Conservation (phyloP, 2,888 invertebrate species). For the Alloplasta piceator region DNA sequence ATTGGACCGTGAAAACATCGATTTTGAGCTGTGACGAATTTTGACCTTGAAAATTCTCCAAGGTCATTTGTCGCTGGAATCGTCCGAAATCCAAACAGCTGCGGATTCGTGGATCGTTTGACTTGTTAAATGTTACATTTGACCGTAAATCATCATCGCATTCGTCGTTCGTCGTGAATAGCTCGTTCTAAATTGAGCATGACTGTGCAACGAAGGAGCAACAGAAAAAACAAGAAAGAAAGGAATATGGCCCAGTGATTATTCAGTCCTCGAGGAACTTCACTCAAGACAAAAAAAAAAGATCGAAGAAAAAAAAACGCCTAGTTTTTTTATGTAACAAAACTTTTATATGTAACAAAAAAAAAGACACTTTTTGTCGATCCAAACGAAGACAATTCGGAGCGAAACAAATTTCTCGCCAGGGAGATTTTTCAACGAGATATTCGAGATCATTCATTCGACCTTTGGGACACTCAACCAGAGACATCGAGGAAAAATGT, state of each 20-base stretch:
- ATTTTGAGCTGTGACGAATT: neutral
- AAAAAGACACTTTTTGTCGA: neutral
- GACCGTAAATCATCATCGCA: too few species aligned
- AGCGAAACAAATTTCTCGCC: neutral
- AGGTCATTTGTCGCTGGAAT: neutral
- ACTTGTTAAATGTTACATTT: too few species aligned
- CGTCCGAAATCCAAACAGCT: neutral
- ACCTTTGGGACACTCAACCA: too few species aligned
- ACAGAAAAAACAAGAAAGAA: conserved; percentile 5
- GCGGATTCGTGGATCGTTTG: neutral
- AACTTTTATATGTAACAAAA: too few species aligned
- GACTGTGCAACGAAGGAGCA: conserved; percentile 23
- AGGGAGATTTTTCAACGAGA: too few species aligned
- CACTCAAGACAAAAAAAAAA: neutral
- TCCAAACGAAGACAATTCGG: neutral
- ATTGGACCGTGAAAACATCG: too few species aligned
- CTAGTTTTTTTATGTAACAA: too few species aligned
- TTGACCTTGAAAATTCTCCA: conserved; percentile 3
- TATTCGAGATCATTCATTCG: too few species aligned
- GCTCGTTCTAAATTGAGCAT: conserved; percentile 1
- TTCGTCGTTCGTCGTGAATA: neutral
- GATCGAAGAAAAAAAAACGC: neutral
- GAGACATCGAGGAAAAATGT: too few species aligned
- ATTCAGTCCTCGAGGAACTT: neutral
- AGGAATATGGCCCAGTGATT: conserved; percentile 1